phyloP scores from a whole-genome alignment of 2,797 vertebrate species.

The Anguilla megastoma region DNA sequence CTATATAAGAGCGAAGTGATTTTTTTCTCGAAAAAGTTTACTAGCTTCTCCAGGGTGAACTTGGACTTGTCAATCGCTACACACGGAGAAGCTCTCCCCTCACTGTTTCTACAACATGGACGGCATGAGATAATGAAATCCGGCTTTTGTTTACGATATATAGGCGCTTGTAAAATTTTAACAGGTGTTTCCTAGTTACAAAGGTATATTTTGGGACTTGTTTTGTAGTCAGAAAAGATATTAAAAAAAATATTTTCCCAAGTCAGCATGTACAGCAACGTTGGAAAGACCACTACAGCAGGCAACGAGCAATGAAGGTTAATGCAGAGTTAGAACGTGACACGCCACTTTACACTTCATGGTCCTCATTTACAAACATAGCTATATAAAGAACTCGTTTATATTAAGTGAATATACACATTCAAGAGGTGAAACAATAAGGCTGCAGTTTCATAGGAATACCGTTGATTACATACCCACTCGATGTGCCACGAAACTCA shows the following conservation, averaged over 20 bases:
- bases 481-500: neutral
- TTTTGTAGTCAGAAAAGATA: neutral
- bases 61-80: neutral
- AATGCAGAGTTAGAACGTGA: neutral
- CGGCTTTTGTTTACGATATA: neutral
- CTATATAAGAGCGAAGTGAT: neutral
- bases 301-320: neutral
- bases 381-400: neutral
- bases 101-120: neutral
- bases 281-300: neutral
- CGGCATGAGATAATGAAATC: neutral
- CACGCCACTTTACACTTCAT: neutral
- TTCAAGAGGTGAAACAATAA: neutral
- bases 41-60: constrained; percentile 1
- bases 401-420: neutral
- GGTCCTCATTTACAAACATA: neutral
- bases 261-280: neutral
- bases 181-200: neutral
- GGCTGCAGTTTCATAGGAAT: neutral
- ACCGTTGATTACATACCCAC: neutral
- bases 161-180: neutral
- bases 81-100: neutral
- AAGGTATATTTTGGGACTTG: neutral
- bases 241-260: neutral
- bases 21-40: neutral